Percentiles rank a stretch among this genome's conserved stretches.
These are phyloP conservation scores for Pasiphila rectangulata DNA, from an alignment of 2,888 invertebrate species.

Conservation along the genomic window DNA sequence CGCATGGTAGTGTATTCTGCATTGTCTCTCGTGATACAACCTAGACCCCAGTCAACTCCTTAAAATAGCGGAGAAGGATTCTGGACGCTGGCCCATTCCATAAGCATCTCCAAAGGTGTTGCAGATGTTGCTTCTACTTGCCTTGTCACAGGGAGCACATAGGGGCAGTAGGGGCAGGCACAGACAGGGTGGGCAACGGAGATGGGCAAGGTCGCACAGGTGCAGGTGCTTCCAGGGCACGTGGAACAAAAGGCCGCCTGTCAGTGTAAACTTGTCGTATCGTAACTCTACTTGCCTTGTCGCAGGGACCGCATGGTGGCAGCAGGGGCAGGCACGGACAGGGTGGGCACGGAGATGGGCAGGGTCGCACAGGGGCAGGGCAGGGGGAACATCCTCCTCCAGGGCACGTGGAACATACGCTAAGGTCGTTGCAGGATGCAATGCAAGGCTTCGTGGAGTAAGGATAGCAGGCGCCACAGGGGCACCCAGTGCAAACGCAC, in stretches of 20 bases:
- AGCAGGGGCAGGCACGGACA: conserved; percentile 59
- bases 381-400: conserved; percentile 73
- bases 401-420: conserved; percentile 66
- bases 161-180: conserved; percentile 60
- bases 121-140: too few species aligned
- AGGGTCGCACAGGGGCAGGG: conserved; percentile 69
- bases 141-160: conserved; percentile 72
- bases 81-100: too few species aligned
- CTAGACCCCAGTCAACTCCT: too few species aligned
- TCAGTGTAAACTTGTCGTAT: too few species aligned
- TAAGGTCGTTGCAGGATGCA: conserved; percentile 56
- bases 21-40: too few species aligned
- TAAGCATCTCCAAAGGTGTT: too few species aligned
- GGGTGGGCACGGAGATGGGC: conserved; percentile 57
- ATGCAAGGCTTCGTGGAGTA: conserved; percentile 66
- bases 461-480: conserved; percentile 70
- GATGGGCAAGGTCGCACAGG: conserved; percentile 61
- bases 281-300: conserved; percentile 48
- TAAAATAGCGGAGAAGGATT: too few species aligned
- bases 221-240: neutral
- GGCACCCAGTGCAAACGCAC: conserved; percentile 61
- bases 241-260: neutral
- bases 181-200: conserved; percentile 56
- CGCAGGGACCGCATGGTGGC: conserved; percentile 68
- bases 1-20: too few species aligned